These are phyloP conservation scores for Chrysemys picta DNA, from an alignment of 2,113 vertebrate species.

Conservation along the genomic window DNA sequence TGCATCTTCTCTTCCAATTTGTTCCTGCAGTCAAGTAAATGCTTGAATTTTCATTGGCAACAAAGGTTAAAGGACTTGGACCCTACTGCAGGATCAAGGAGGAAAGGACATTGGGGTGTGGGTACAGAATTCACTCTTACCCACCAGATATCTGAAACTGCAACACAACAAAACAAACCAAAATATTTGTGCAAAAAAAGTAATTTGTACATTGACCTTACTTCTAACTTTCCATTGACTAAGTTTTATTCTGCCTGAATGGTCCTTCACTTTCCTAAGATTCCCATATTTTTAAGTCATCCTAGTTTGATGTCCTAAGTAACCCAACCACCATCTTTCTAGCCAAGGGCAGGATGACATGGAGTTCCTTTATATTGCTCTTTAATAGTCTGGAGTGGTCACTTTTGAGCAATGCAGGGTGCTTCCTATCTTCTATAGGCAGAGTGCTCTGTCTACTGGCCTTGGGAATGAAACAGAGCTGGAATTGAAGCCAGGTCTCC, in stretches of 20 bases:
- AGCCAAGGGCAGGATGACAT: background rate
- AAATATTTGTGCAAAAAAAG: slow-evolving; percentile 50
- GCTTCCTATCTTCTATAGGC: slow-evolving; percentile 34
- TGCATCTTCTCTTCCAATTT: slow-evolving; percentile 48
- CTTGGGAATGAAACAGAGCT: slow-evolving; percentile 18
- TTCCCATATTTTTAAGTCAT: background rate
- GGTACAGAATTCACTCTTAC: slow-evolving; percentile 24
- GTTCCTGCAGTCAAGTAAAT: slow-evolving; percentile 36
- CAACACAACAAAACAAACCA: slow-evolving; percentile 40
- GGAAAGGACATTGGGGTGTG: background rate
- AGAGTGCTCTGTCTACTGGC: slow-evolving; percentile 20
- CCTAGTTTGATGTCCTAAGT: background rate
- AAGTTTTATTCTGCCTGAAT: slow-evolving; percentile 31
- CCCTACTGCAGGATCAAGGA: slow-evolving; percentile 22
- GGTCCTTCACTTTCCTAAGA: background rate
- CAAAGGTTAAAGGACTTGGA: slow-evolving; percentile 42
- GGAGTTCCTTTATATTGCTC: background rate
- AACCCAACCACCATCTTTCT: slow-evolving; percentile 30
- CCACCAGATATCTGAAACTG: slow-evolving; percentile 40
- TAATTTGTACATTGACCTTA: slow-evolving; percentile 48
- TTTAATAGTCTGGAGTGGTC: background rate
- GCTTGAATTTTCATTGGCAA: slow-evolving; percentile 36
- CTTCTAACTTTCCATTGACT: slow-evolving; percentile 50
- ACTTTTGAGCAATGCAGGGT: background rate
- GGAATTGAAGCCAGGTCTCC: slow-evolving; percentile 45